Evolutionary conservation across 2,113 vertebrate genomes (phyloP), one percentile per base, ranked within the genome.

Genomic region (Platysteira castanea): DNA sequence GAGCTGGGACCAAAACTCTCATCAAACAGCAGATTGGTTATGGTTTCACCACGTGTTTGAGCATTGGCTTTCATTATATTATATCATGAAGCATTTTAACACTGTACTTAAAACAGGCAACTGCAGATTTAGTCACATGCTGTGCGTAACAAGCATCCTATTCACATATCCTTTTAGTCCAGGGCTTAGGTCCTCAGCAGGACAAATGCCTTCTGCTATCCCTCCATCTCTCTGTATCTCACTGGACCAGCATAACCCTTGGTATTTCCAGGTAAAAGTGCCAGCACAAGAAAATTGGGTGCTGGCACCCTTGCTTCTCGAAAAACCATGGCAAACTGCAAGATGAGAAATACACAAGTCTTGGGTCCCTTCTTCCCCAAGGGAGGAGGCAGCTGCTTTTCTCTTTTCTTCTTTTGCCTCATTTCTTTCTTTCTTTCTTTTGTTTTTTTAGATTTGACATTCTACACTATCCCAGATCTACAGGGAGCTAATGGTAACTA

Each of bases 51-150:
- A 49, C 0, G 0, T 6, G 11, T 49, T 46, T 79, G 65, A 94
- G 52, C 37, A 7, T 1, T 59, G 56, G 57, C 37, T 79, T 83
- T 68, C 80, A 33, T 33, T 49, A 17, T 8, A 33, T 8, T 0
- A 0, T 6, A 74, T 27, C 8, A 0, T 13, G 17, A 78, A 28
- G 19, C 39, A 18, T 54, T 41, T 50, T 46, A 67, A 49, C 3
- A 28, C 28, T 22, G 6, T 15, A 75, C 47, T 57, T 63, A 17
- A 79, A 83, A 76, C 3, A 44, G 22, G 46, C 54, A 71, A 46
- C 54, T 47, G 50, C 50, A 90, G 59, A 73, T 83, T 49, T 68
- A 37, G 42, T 33, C 20, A 6, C 24, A n/a, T 8, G 1, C 54
- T 47, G 10, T 24, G 24, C 3, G 3, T 47, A 83, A 47, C n/a